Conservation (phyloP, 2,888 invertebrate genomes). For the Neocrepidodera transversa region DNA sequence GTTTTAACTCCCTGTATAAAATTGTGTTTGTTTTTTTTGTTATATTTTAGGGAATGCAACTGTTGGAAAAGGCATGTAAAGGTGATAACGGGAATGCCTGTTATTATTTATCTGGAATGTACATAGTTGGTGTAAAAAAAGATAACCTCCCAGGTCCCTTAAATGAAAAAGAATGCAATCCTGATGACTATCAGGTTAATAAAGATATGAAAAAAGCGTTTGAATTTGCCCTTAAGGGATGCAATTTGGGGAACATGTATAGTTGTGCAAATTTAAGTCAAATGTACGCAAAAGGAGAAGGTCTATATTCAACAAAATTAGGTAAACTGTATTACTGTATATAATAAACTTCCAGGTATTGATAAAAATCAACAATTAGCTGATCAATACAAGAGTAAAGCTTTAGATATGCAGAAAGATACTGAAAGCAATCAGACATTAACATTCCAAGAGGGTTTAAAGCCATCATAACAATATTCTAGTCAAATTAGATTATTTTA, state of each 20-base stretch:
- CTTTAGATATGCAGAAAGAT: conserved; percentile 75
- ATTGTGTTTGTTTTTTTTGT: conserved; percentile 14
- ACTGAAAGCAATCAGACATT: conserved; percentile 60
- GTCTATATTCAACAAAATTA: conserved; percentile 53
- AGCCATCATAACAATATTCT: conserved; percentile 28
- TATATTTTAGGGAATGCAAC: conserved; percentile 59
- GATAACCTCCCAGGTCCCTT: conserved; percentile 30
- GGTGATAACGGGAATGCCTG: conserved; percentile 64
- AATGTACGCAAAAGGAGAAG: conserved; percentile 87
- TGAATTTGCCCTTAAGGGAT: conserved; percentile 77
- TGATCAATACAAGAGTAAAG: conserved; percentile 74
- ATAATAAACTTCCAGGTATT: conserved; percentile 57
- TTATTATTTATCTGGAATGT: conserved; percentile 81
- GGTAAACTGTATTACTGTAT: conserved; percentile 9
- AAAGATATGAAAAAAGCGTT: conserved; percentile 82
- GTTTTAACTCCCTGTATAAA: too few species aligned
- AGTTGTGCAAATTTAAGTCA: conserved; percentile 90
- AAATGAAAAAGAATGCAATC: conserved; percentile 19
- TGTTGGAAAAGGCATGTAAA: conserved; percentile 64
- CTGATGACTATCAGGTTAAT: conserved; percentile 57
- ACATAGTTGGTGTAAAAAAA: conserved; percentile 75
- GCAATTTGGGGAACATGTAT: conserved; percentile 83
- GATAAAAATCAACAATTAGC: conserved; percentile 75
- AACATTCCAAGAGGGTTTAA: conserved; percentile 62
- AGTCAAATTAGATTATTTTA: conserved; percentile 6